Evolutionary conservation across 2,113 vertebrate species (phyloP), one percentile per base, ranked within the genome.

Genomic region (Heterotis niloticus): DNA sequence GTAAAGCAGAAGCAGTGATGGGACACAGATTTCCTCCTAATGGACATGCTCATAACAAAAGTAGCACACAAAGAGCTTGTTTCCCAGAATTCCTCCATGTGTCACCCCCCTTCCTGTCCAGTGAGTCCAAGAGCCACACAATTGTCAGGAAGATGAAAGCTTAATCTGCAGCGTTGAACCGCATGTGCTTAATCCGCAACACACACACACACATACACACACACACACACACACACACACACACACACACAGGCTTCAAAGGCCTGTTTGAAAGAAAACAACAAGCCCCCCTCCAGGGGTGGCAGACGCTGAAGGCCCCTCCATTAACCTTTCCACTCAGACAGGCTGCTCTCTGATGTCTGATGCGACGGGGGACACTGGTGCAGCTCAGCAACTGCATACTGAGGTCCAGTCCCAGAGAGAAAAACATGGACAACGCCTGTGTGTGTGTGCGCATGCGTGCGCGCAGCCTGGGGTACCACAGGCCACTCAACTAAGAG

Each of bases 241-340:
- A 71, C 9, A 71, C 67, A 52, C 34, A 52, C 5, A 51, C 29
- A 52, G 26, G 17, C 52, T 91, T 91, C 91, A 93, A 92, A 92
- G 85, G 52, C 51, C 72, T 82, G 85, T 88, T 86, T 88, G 84
- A 90, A 90, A 90, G 83, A 88, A 86, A 82, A 86, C 82, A 64
- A 26, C 18, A 54, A 20, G 34, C 34, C 24, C 17, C 73, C 84
- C 83, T 75, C 62, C 87, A 72, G 66, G 59, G 84, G 81, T 88
- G 85, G 91, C 91, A 88, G 87, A 89, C 88, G 90, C 91, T 93
- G 88, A 92, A 92, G 92, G 90, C 90, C 87, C 88, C 87, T 90
- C 89, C 91, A 92, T 93, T 93, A 92, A 93, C 91, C 91, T 92
- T 91, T 91, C 84, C 84, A 90, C 73, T 90, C 85, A 83, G 86